phyloP scores from a whole-genome alignment of 53 echinoderm and acorn worm genomes.

The Mesocentrotus franciscanus region DNA sequence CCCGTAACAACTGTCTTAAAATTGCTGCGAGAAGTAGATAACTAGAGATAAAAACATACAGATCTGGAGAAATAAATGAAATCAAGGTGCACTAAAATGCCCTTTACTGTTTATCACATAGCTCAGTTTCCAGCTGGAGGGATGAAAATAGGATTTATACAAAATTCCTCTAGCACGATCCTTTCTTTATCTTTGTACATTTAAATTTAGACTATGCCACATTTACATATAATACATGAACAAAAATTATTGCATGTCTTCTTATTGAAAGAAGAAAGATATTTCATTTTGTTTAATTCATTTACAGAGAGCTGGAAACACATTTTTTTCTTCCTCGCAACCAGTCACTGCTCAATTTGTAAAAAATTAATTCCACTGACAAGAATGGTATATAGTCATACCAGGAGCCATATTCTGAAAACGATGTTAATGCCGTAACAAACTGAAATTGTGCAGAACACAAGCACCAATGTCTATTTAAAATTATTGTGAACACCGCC shows the following conservation, averaged over 20 bases:
- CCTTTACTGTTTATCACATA: background rate
- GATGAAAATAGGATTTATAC: background rate
- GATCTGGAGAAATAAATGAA: background rate
- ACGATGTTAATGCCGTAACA: no score
- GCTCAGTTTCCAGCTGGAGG: background rate
- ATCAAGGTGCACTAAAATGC: background rate
- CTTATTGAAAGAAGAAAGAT: background rate
- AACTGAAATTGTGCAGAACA: no score
- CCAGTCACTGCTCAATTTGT: background rate
- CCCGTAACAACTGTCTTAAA: no score
- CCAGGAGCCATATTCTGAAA: background rate
- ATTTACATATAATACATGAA: conserved; percentile 53
- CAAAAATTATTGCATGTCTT: conserved; percentile 42
- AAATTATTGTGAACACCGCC: no score
- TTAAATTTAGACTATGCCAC: background rate
- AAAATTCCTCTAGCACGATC: background rate
- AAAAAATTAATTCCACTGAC: background rate
- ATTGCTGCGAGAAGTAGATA: background rate
- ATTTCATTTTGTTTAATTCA: conserved; percentile 25
- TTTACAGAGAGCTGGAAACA: background rate
- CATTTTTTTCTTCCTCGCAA: background rate
- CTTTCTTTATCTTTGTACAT: conserved; percentile 30
- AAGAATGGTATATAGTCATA: background rate
- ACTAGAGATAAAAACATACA: background rate
- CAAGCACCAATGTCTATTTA: no score